Conservation (phyloP, 2,797 vertebrate genomes). For the Neoniphon sammara region DNA sequence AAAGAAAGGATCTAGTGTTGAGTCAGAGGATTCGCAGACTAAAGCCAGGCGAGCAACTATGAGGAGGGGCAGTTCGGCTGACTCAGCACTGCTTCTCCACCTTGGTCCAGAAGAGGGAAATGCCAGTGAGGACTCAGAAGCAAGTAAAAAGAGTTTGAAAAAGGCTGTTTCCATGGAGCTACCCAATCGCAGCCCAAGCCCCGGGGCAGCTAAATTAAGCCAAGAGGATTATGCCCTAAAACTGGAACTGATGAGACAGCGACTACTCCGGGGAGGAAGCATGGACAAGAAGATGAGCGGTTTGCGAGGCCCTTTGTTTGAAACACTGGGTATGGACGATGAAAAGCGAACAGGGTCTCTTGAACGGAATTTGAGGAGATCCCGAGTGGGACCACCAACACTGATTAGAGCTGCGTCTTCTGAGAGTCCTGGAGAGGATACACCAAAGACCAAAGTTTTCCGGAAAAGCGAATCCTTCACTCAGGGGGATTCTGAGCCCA, state of each 20-base stretch:
- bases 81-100: constrained; percentile 90
- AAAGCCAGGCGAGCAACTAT: constrained; percentile 84
- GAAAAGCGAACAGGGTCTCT: constrained; percentile 78
- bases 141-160: constrained; percentile 82
- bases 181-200: constrained; percentile 85
- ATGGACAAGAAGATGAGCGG: constrained; percentile 92
- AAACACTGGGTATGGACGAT: constrained; percentile 88
- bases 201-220: constrained; percentile 84
- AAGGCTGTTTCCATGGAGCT: constrained; percentile 88
- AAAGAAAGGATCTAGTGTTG: constrained; percentile 86
- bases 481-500: constrained; percentile 89
- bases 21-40: constrained; percentile 77
- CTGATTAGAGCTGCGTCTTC: constrained; percentile 88
- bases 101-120: constrained; percentile 73
- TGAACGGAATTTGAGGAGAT: constrained; percentile 79
- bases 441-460: constrained; percentile 82
- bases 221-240: constrained; percentile 93
- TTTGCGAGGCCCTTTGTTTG: constrained; percentile 92
- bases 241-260: constrained; percentile 93
- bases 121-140: constrained; percentile 54
- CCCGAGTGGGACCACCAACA: constrained; percentile 68
- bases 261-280: constrained; percentile 86
- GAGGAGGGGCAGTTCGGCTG: constrained; percentile 93
- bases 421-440: constrained; percentile 83
- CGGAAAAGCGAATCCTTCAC: constrained; percentile 93